A percentile compares a stretch with the other conserved stretches of the same genome.
These are phyloP conservation scores for Rhagium mordax DNA, from an alignment of 2,888 invertebrate genomes.

Conservation along the genomic window DNA sequence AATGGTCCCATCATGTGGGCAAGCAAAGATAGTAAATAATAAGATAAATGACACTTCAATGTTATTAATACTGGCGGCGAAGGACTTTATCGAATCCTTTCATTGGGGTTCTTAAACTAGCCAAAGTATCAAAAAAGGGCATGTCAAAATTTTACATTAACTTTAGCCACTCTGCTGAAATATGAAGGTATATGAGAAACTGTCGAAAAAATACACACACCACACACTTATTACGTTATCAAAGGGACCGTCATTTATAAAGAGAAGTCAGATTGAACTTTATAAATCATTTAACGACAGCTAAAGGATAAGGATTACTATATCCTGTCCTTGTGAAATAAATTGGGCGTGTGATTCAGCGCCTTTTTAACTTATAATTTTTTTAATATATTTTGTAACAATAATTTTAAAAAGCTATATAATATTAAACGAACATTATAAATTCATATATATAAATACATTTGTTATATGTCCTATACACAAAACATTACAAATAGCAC, in stretches of 20 bases:
- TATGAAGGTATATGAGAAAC: constrained; percentile 12
- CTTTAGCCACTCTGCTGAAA: not conserved
- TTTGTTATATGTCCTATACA: no score
- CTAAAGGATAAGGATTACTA: not conserved
- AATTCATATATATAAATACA: no score
- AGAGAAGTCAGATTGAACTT: not conserved
- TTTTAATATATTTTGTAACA: no score
- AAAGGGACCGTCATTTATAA: constrained; percentile 6
- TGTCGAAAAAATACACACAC: constrained; percentile 15
- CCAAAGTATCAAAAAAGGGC: not conserved
- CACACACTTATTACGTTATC: constrained; percentile 6
- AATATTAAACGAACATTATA: no score
- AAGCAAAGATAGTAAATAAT: not conserved
- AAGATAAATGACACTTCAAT: not conserved
- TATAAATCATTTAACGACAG: constrained; percentile 13
- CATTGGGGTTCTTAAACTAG: constrained; percentile 5
- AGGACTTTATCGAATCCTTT: not conserved
- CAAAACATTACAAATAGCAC: no score
- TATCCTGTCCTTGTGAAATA: not conserved
- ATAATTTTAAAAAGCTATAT: no score
- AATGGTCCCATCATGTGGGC: no score
- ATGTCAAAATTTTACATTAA: not conserved
- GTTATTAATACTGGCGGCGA: not conserved
- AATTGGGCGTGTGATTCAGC: not conserved
- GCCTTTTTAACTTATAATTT: no score